These are phyloP conservation scores for Sinodicranocentrus sp. DNA, from an alignment of 2,888 invertebrate species.

Conservation along the genomic window DNA sequence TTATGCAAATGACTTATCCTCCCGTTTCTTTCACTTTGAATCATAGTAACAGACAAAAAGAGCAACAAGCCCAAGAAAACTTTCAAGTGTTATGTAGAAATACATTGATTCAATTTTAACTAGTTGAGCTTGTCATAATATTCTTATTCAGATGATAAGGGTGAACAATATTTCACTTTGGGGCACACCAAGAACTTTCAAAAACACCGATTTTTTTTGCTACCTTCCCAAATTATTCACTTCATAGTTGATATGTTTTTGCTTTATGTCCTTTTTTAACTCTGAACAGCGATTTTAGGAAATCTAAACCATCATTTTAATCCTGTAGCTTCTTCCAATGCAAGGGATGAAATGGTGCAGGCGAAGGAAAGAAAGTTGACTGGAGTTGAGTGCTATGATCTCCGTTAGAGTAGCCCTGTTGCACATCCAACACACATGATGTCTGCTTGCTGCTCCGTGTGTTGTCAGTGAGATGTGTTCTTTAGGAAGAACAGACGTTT, in stretches of 20 bases:
- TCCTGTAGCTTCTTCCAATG: slow-evolving; percentile 9
- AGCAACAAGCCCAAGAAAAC: too few species aligned
- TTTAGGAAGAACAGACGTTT: slow-evolving; percentile 52
- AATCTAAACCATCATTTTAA: not conserved
- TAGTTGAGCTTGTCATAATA: too few species aligned
- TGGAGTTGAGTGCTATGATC: not conserved
- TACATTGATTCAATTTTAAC: too few species aligned
- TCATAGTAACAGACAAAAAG: slow-evolving; percentile 34
- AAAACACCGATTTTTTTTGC: not conserved
- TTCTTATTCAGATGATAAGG: too few species aligned
- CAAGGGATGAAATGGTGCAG: slow-evolving; percentile 32
- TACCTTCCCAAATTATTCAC: too few species aligned
- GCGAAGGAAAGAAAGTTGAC: slow-evolving; percentile 11
- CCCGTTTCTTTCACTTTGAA: slow-evolving; percentile 56
- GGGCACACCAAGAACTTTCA: slow-evolving; percentile 14
- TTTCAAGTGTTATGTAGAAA: too few species aligned
- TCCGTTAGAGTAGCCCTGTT: not conserved
- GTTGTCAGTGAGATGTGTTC: slow-evolving; percentile 34
- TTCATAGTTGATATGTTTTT: not conserved
- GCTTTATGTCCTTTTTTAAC: not conserved
- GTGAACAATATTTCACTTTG: not conserved
- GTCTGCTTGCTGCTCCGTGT: slow-evolving; percentile 19
- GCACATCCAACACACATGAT: not conserved
- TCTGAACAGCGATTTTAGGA: not conserved
- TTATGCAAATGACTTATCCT: slow-evolving; percentile 39